Conservation (phyloP, 2,888 invertebrate genomes). For the Lasioglossum leucozonium region DNA sequence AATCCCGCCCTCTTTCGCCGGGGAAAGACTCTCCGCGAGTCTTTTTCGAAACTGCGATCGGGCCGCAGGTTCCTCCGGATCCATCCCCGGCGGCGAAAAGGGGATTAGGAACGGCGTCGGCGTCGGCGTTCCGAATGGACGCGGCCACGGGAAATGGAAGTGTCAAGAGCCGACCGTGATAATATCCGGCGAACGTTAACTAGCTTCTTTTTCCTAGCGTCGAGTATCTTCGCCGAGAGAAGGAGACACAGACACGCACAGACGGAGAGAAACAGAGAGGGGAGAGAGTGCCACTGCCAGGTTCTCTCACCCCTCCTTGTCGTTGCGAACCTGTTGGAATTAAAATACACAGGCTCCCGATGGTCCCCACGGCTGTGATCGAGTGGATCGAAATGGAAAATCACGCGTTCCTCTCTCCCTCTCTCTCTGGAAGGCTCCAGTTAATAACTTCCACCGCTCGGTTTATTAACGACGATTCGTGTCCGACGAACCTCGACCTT, state of each 20-base stretch:
- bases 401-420: not conserved
- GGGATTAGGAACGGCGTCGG: constrained; percentile 52
- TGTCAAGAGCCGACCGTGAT: constrained; percentile 59
- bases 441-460: not conserved
- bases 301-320: not conserved
- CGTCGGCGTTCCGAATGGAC: constrained; percentile 10
- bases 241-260: not conserved
- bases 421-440: not conserved
- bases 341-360: not conserved
- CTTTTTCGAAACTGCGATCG: constrained; percentile 54
- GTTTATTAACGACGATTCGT: constrained; percentile 5
- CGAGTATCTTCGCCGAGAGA: not conserved
- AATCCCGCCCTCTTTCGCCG: constrained; percentile 49
- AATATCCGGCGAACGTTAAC: constrained; percentile 65
- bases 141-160: constrained; percentile 63
- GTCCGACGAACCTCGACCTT: not conserved
- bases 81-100: constrained; percentile 17
- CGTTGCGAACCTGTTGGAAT: not conserved
- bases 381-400: constrained; percentile 8
- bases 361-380: not conserved
- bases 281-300: not conserved
- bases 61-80: constrained; percentile 30
- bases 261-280: not conserved
- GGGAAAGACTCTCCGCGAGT: not conserved
- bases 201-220: constrained; percentile 47